Evolutionary conservation across 1,140 invertebrate genomes (phyloP).

Genomic region (Euwallacea similis): DNA sequence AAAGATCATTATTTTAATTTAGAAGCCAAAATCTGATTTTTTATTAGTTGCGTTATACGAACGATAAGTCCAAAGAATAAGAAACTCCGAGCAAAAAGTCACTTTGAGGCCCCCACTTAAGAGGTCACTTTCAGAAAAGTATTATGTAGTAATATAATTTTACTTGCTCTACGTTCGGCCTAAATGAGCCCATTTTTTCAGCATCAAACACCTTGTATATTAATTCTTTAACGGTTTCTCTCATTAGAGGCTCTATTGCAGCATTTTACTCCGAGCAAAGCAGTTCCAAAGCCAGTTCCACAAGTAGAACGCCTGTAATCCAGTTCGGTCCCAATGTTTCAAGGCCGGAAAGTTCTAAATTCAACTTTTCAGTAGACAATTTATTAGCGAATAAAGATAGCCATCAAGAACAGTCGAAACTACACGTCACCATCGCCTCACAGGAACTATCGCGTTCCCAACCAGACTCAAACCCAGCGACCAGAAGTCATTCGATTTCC

Average conservation of each 20-base stretch:
- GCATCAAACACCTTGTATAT: no score
- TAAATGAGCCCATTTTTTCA: no score
- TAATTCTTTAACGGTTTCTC: no score
- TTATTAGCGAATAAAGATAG: slow-evolving; percentile 28
- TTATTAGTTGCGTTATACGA: no score
- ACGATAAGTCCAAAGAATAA: no score
- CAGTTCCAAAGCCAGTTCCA: slow-evolving; percentile 41
- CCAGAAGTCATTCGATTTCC: neutral
- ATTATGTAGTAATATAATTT: no score
- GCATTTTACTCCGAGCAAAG: slow-evolving; percentile 18
- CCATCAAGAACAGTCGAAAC: slow-evolving; percentile 39
- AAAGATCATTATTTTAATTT: no score
- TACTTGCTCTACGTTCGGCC: no score
- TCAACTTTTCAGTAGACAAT: slow-evolving; percentile 46
- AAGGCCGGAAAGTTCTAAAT: slow-evolving; percentile 33
- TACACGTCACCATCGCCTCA: slow-evolving; percentile 40
- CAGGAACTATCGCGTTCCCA: slow-evolving; percentile 11
- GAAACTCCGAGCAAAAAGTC: no score
- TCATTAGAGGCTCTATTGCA: neutral
- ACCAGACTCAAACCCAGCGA: neutral
- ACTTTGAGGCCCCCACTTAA: no score
- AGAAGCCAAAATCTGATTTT: no score
- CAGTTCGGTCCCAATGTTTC: slow-evolving; percentile 48
- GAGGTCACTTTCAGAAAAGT: no score
- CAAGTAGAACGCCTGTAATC: slow-evolving; percentile 47